A percentile compares a stretch with the other conserved stretches of the same genome.
phyloP scores from a whole-genome alignment of 92 coral and sea anemone genomes.

The Phenganax subtilis region DNA sequence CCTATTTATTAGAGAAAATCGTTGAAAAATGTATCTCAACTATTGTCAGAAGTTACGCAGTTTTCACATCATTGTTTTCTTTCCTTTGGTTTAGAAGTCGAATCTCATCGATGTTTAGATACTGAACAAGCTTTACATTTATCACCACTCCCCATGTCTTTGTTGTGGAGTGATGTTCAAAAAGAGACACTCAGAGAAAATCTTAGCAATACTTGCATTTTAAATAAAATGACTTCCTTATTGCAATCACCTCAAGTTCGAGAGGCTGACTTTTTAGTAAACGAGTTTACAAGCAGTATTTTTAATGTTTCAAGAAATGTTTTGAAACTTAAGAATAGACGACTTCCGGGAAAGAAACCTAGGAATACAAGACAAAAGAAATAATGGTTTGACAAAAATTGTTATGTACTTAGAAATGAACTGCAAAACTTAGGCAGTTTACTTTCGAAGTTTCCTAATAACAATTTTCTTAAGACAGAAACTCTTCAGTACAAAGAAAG shows the following conservation, averaged over 20 bases:
- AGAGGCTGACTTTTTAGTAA: not conserved
- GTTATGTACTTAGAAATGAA: slow-evolving; percentile 15
- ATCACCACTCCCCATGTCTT: slow-evolving; percentile 31
- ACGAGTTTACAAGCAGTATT: not conserved
- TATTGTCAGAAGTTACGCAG: not conserved
- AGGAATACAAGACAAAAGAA: slow-evolving; percentile 15
- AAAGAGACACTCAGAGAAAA: not conserved
- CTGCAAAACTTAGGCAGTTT: slow-evolving; percentile 30
- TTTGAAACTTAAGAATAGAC: not conserved
- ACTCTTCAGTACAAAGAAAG: slow-evolving; percentile 23
- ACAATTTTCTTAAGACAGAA: not conserved
- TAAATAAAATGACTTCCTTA: not conserved
- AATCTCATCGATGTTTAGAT: not conserved
- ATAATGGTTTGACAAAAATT: slow-evolving; percentile 31
- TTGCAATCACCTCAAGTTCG: not conserved
- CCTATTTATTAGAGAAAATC: too few relatives aligned
- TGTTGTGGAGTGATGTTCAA: slow-evolving; percentile 6
- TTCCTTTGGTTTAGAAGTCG: slow-evolving; percentile 10
- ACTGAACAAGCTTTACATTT: not conserved
- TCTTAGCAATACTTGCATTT: not conserved
- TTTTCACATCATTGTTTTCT: slow-evolving; percentile 13
- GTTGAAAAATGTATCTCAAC: too few relatives aligned
- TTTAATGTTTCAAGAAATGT: not conserved
- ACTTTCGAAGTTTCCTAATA: slow-evolving; percentile 6
- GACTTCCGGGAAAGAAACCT: not conserved